Conservation (phyloP, 2,888 invertebrate genomes). For the Hydrotaea cyrtoneurina region DNA sequence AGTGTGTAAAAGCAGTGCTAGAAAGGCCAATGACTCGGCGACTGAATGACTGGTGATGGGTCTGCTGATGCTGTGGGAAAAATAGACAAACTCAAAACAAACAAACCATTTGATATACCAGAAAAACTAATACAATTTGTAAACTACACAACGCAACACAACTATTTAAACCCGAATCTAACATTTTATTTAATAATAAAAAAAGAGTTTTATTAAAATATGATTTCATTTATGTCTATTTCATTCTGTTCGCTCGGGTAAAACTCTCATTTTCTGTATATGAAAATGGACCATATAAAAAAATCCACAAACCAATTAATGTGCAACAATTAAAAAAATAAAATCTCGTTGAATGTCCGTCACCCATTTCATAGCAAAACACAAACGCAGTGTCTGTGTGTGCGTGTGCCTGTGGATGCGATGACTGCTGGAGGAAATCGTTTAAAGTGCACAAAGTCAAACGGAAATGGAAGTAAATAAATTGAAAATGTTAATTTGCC, state of each 20-base stretch:
- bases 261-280: background rate
- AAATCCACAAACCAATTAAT: background rate
- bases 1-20: constrained; percentile 5
- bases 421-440: background rate
- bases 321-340: background rate
- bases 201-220: no score
- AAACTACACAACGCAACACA: no score
- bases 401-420: background rate
- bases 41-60: background rate
- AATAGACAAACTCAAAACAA: no score
- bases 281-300: background rate
- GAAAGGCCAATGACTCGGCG: constrained; percentile 5
- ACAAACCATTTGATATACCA: no score
- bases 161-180: no score
- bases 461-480: constrained; percentile 11
- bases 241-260: no score
- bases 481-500: background rate
- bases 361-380: background rate
- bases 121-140: no score
- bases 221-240: no score
- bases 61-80: no score
- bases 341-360: background rate
- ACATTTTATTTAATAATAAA: no score
- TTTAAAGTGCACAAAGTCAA: background rate
- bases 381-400: background rate